Base-by-base conservation (phyloP, 1,140 invertebrate species). In the Conus betulinus region DNA sequence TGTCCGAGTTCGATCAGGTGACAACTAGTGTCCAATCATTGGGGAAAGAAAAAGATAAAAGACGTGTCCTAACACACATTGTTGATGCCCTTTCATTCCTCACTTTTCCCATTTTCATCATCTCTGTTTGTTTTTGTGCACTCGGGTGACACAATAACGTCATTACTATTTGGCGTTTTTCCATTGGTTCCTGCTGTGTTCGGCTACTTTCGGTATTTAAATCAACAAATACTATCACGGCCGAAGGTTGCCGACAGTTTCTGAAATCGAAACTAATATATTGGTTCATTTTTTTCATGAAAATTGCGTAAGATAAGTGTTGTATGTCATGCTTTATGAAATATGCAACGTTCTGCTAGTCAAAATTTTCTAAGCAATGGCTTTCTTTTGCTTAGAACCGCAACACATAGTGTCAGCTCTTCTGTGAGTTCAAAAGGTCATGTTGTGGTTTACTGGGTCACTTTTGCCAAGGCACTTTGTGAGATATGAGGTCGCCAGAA, bases 131-230 rank as follows among this genome's bases (percentile, higher is more conserved):
- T 39, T 39, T 39, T 39, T 39, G 39, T 39, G 39, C 0, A 39
- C 39, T 23, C 71, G 25, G 60, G 67, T 71, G 4, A 71, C 23
- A 20, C 23, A 78, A 23, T 10, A 76, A 51, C 39, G 76, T 78
- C 5, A 39, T 52, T 10, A 17, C 15, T 39, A 81, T 81, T 81
- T 53, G 79, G 79, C 79, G 15, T 53, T 81, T 81, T 53, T 53
- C 53, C 79, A 81, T 81, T 81, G 79, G 79, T 51, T 53, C 53
- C 51, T 25, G 11, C 13, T 27, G 20, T 23, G 39, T 81, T 81
- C 79, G 79, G 79, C 79, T 81, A 81, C 79, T 81, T 81, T 81
- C 79, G 79, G 79, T 53, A 51, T 81, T 51, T 81, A 23, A 81
- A 81, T 81, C 53, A 78, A 39, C 25, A n/a, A 39, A 78, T 17